These are phyloP conservation scores for Nasonia vitripennis DNA, from an alignment of 1,140 invertebrate species.

Conservation along the genomic window DNA sequence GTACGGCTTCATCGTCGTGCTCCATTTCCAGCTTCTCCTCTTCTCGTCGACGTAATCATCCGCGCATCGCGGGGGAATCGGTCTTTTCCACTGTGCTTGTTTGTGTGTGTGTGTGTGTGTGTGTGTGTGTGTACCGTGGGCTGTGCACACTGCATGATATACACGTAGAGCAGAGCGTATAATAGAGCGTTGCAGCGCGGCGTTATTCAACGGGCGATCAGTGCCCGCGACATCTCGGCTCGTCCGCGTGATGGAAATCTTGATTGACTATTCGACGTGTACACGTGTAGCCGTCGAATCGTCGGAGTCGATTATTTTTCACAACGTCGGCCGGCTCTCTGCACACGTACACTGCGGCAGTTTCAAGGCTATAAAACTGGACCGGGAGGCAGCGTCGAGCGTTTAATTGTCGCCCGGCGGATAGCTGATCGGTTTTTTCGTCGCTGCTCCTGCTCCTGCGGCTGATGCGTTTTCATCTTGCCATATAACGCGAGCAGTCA, in stretches of 20 bases:
- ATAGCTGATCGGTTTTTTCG: conserved; percentile 2
- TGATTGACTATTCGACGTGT: conserved; percentile 33
- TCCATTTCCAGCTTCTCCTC: conserved; percentile 13
- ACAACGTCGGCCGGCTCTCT: not conserved
- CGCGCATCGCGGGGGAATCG: not conserved
- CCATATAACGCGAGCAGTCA: not conserved
- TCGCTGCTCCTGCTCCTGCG: not conserved
- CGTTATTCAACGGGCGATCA: conserved; percentile 1
- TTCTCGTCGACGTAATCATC: conserved; percentile 7
- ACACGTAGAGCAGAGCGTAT: no score
- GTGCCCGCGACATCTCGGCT: conserved; percentile 20
- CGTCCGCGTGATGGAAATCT: conserved; percentile 24
- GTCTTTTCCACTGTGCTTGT: not conserved
- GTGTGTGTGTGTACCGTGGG: no score
- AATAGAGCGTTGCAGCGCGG: no score
- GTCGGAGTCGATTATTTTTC: conserved; percentile 29
- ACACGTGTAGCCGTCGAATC: not conserved
- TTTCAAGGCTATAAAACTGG: conserved; percentile 25
- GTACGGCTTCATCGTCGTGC: conserved; percentile 27
- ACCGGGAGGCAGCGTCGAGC: not conserved
- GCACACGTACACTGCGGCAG: not conserved
- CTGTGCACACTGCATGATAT: no score
- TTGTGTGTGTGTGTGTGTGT: no score
- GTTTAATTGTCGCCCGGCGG: conserved; percentile 12
- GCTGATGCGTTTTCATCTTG: conserved; percentile 1